Percentiles rank a stretch among this genome's conserved stretches.
Conservation (phyloP, 2,113 vertebrate genomes). For the Lutjanus erythropterus region DNA sequence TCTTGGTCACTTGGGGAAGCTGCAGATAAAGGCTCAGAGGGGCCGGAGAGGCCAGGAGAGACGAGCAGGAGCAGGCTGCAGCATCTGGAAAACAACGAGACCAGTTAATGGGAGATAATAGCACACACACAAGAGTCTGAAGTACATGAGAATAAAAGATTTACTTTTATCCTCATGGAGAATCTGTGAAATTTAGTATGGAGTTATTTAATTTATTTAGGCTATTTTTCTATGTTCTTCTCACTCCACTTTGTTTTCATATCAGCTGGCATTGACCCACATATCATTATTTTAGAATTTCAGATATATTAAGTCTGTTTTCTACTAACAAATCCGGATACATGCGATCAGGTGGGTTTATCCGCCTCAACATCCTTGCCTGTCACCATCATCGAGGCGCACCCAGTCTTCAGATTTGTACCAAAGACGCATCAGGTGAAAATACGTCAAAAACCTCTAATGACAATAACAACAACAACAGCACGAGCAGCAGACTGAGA, state of each 20-base stretch:
- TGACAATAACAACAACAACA: background rate
- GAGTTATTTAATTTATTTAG: no score
- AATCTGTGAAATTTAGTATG: background rate
- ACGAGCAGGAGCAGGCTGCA: constrained; percentile 37
- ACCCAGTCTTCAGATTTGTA: background rate
- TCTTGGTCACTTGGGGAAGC: constrained; percentile 92
- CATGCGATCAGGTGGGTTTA: background rate
- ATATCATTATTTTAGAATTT: background rate
- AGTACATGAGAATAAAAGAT: background rate
- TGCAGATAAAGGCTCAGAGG: constrained; percentile 82
- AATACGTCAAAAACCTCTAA: background rate
- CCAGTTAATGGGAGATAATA: background rate
- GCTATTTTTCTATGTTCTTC: no score
- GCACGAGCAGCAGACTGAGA: background rate
- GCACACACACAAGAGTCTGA: background rate
- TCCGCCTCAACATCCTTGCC: no score
- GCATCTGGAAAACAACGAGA: constrained; percentile 51
- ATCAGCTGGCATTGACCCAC: background rate
- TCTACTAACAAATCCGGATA: background rate
- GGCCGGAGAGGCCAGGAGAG: constrained; percentile 55
- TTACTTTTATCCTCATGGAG: background rate
- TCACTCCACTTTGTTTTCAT: background rate
- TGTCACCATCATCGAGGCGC: background rate
- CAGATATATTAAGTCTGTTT: background rate
- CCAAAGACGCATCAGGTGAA: constrained; percentile 16